phyloP scores from a whole-genome alignment of 1,140 invertebrate genomes.

The Macrostomum lignano region DNA sequence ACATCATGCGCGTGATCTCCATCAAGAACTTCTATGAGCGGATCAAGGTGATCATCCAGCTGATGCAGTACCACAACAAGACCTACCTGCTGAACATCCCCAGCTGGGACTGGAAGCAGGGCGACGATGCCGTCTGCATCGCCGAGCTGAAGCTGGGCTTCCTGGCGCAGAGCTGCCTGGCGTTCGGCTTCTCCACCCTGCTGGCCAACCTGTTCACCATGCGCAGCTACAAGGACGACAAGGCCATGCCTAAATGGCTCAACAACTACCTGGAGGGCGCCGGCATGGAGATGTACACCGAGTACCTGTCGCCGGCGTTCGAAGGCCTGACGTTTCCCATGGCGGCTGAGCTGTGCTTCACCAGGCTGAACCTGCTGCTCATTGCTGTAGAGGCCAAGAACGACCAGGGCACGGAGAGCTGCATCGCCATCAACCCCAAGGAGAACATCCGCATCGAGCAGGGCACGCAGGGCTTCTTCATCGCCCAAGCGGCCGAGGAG shows the following conservation, averaged over 20 bases:
- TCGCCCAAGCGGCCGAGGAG: slow-evolving; percentile 96
- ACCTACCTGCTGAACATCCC: no score
- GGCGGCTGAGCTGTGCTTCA: slow-evolving; percentile 69
- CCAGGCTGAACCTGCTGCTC: slow-evolving; percentile 32
- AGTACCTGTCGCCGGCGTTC: slow-evolving; percentile 85
- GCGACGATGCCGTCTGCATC: no score
- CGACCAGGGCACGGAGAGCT: slow-evolving; percentile 53
- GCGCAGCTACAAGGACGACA: no score
- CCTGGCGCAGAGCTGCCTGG: no score
- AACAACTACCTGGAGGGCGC: slow-evolving; percentile 96
- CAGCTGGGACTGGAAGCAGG: no score
- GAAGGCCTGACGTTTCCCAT: slow-evolving; percentile 90
- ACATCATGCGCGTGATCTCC: slow-evolving; percentile 95
- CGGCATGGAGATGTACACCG: slow-evolving; percentile 97
- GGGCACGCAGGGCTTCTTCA: slow-evolving; percentile 97
- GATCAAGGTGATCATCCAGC: slow-evolving; percentile 87
- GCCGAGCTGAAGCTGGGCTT: no score
- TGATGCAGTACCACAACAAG: slow-evolving; percentile 99
- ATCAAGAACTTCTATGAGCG: slow-evolving; percentile 97
- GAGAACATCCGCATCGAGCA: slow-evolving; percentile 69
- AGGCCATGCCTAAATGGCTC: slow-evolving; percentile 55
- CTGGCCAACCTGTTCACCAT: no score
- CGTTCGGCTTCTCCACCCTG: no score
- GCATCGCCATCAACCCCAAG: slow-evolving; percentile 92
- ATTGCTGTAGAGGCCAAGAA: slow-evolving; percentile 37